phyloP scores from a whole-genome alignment of 2,888 invertebrate genomes.

The Zeuzera pyrina region DNA sequence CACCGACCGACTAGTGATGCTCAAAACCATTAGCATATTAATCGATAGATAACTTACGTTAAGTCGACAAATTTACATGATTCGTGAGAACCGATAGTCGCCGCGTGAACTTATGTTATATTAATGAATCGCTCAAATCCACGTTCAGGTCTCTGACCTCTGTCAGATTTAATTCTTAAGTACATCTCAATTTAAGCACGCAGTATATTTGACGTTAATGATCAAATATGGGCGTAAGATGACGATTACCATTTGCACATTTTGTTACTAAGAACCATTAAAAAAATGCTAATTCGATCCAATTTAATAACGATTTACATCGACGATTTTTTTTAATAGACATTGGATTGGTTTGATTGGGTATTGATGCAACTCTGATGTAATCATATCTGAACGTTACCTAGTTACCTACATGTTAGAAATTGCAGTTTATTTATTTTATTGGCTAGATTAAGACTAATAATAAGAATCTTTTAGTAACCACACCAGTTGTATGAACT shows the following conservation, averaged over 20 bases:
- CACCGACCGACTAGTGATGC: constrained; percentile 68
- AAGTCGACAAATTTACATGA: constrained; percentile 72
- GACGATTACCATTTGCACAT: too few species aligned
- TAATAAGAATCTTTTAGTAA: too few species aligned
- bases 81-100: constrained; percentile 67
- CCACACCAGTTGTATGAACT: too few species aligned
- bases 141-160: constrained; percentile 47
- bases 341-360: background rate
- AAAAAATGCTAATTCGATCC: too few species aligned
- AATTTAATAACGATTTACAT: too few species aligned
- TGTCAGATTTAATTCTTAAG: constrained; percentile 56
- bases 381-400: too few species aligned
- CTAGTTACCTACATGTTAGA: too few species aligned
- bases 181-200: constrained; percentile 24
- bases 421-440: too few species aligned
- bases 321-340: too few species aligned
- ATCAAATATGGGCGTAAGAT: background rate
- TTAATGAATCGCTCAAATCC: constrained; percentile 68
- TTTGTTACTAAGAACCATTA: too few species aligned
- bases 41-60: constrained; percentile 71
- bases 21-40: constrained; percentile 68
- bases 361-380: too few species aligned
- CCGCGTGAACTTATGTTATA: constrained; percentile 70
- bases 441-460: too few species aligned
- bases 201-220: constrained; percentile 2